Conservation (phyloP, 2,888 invertebrate genomes). For the Pomacea canaliculata region DNA sequence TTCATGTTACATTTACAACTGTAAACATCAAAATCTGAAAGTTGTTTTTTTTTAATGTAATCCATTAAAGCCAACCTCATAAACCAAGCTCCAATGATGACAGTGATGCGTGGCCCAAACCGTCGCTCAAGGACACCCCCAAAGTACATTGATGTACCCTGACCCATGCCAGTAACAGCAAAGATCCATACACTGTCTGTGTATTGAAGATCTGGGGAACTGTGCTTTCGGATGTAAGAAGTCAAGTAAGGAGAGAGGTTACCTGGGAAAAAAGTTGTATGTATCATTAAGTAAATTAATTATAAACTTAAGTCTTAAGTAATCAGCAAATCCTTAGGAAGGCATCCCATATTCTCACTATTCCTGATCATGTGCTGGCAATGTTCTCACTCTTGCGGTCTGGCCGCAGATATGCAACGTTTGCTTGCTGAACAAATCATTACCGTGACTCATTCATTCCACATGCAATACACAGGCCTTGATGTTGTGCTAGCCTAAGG, state of each 20-base stretch:
- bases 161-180: slow-evolving; percentile 54
- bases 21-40: too few species aligned
- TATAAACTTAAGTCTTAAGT: not conserved
- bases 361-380: too few species aligned
- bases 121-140: slow-evolving; percentile 62
- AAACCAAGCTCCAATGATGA: slow-evolving; percentile 55
- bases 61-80: slow-evolving; percentile 41
- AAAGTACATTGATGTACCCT: slow-evolving; percentile 62
- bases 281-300: not conserved
- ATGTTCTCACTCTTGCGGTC: too few species aligned
- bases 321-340: not conserved
- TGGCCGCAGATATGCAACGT: too few species aligned
- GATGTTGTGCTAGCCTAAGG: too few species aligned
- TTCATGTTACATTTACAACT: too few species aligned
- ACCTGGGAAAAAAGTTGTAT: slow-evolving; percentile 37
- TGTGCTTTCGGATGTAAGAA: slow-evolving; percentile 54
- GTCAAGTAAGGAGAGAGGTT: slow-evolving; percentile 62
- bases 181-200: slow-evolving; percentile 58
- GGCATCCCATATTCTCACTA: not conserved
- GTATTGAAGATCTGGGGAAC: slow-evolving; percentile 44
- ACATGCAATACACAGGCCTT: too few species aligned
- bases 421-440: too few species aligned
- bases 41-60: too few species aligned
- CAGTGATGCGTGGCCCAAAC: slow-evolving; percentile 58
- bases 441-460: too few species aligned